Percentiles rank a stretch among this genome's conserved stretches.
These are phyloP conservation scores for Philopotamus ludificatus DNA, from an alignment of 1,140 invertebrate species.

Conservation along the genomic window DNA sequence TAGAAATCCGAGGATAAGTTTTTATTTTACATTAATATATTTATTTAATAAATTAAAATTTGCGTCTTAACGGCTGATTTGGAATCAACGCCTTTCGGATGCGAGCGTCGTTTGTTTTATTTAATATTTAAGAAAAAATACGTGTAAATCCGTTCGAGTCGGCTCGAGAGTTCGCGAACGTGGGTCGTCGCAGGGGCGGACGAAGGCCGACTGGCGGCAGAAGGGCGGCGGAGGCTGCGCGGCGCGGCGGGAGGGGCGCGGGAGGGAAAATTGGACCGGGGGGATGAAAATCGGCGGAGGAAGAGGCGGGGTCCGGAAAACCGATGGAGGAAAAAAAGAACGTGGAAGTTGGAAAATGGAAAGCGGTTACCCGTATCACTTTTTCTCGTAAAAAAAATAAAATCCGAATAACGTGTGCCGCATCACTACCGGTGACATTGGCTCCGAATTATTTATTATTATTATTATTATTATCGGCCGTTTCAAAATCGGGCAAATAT, in stretches of 20 bases:
- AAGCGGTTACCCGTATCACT: not conserved
- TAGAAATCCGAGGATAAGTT: too few species aligned
- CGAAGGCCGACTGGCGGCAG: conserved; percentile 33
- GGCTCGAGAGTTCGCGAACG: conserved; percentile 3
- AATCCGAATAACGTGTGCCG: not conserved
- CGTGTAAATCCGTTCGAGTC: too few species aligned
- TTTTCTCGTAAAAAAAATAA: not conserved
- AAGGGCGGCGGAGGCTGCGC: conserved; percentile 17
- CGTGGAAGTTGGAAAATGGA: conserved; percentile 14
- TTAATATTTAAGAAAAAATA: too few species aligned
- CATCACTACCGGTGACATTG: too few species aligned
- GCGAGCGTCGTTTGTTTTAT: too few species aligned
- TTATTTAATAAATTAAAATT: too few species aligned
- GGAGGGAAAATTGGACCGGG: conserved; percentile 19
- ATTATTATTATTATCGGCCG: too few species aligned
- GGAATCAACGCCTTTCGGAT: too few species aligned
- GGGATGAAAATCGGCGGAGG: conserved; percentile 1
- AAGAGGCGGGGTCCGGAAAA: conserved; percentile 2
- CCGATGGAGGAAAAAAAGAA: conserved; percentile 13
- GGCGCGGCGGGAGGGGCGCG: not conserved
- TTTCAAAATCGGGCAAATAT: too few species aligned
- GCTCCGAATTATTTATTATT: too few species aligned
- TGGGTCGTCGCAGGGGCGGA: conserved; percentile 20
- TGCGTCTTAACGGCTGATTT: too few species aligned
- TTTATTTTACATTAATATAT: too few species aligned